These are phyloP conservation scores for Apteryx owenii DNA, from an alignment of 2,113 vertebrate genomes.

Conservation along the genomic window DNA sequence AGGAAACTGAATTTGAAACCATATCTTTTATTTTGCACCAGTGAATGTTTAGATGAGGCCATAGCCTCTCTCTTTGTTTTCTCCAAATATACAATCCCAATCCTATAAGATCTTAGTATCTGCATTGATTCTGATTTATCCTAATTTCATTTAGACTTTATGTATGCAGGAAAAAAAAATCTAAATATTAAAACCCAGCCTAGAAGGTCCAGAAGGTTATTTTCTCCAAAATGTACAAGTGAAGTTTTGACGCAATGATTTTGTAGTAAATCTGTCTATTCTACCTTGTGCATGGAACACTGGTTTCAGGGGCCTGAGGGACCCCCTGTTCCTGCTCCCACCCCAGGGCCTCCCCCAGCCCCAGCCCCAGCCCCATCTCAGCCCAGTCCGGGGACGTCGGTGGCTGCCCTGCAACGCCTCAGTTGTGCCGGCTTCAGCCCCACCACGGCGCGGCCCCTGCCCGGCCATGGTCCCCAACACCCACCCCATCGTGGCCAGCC, in stretches of 20 bases:
- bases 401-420: neutral
- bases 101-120: neutral
- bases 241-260: neutral
- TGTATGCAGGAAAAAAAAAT: neutral
- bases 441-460: neutral
- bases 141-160: neutral
- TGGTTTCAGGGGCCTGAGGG: neutral
- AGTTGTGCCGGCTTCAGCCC: no score
- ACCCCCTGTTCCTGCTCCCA: neutral
- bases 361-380: no score
- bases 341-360: rapidly evolving
- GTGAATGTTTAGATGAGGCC: neutral
- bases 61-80: neutral
- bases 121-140: neutral
- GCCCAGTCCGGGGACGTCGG: no score
- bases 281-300: neutral
- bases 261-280: neutral
- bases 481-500: no score
- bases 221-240: neutral
- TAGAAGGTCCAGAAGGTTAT: neutral
- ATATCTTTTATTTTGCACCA: neutral
- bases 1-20: neutral
- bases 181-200: neutral
- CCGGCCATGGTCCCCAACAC: neutral
- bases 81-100: neutral